A percentile compares a stretch with the other conserved stretches of the same genome.
These are phyloP conservation scores for Apostichopus californicus DNA, from an alignment of 35 echinoderm and acorn worm genomes.

Conservation along the genomic window DNA sequence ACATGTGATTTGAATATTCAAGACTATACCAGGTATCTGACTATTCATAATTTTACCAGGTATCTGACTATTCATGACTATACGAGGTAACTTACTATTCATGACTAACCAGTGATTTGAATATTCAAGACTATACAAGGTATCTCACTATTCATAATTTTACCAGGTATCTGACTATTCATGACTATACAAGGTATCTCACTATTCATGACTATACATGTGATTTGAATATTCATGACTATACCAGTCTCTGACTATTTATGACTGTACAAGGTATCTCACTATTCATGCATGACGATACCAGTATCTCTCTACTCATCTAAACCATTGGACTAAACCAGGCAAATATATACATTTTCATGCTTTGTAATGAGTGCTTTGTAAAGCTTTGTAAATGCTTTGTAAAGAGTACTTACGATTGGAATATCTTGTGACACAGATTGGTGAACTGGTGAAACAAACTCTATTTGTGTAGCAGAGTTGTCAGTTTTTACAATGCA, in stretches of 20 bases:
- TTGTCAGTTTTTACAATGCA: constrained; percentile 92
- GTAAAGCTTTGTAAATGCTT: too few species aligned
- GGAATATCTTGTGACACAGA: constrained; percentile 95
- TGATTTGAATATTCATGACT: not conserved
- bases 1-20: not conserved
- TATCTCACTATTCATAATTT: not conserved
- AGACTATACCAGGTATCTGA: not conserved
- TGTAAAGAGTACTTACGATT: constrained; percentile 78
- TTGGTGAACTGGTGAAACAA: constrained; percentile 92
- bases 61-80: not conserved
- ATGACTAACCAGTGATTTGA: not conserved
- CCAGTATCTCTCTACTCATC: not conserved
- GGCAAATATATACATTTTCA: too few species aligned
- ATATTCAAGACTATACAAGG: not conserved
- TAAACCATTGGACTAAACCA: too few species aligned
- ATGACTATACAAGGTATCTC: not conserved
- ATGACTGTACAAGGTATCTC: not conserved
- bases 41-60: not conserved
- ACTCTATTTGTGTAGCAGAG: constrained; percentile 93
- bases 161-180: not conserved
- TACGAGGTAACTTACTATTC: not conserved
- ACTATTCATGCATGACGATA: not conserved
- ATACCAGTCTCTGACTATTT: not conserved
- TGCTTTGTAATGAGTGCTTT: too few species aligned
- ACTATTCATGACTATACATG: not conserved